phyloP scores from a whole-genome alignment of 1,140 invertebrate species.

The Meloidogyne hapla region DNA sequence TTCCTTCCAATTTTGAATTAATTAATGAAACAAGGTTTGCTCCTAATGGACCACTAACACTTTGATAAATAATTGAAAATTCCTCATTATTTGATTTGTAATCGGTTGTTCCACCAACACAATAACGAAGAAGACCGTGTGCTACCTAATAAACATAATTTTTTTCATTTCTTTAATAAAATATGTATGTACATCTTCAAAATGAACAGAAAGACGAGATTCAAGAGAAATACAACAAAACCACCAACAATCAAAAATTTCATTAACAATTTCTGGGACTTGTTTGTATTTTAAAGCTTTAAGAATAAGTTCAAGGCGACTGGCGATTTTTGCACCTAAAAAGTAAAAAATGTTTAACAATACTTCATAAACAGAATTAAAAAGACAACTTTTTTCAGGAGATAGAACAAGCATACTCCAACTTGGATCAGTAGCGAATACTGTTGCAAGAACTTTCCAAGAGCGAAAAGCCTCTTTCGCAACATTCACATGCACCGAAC shows the following conservation, averaged over 20 bases:
- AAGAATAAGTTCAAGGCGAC: slow-evolving; percentile 5
- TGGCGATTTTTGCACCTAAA: neutral
- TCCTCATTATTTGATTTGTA: neutral
- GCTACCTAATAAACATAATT: neutral
- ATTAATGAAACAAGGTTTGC: neutral
- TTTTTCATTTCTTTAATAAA: neutral
- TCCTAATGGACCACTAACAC: neutral
- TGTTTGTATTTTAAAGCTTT: slow-evolving; percentile 15
- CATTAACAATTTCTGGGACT: neutral
- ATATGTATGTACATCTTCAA: neutral
- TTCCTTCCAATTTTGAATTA: slow-evolving; percentile 8
- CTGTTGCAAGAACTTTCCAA: slow-evolving; percentile 7
- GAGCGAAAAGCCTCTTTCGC: slow-evolving; percentile 6
- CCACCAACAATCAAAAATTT: slow-evolving; percentile 27
- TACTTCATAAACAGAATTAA: neutral
- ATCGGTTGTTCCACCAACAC: slow-evolving; percentile 3
- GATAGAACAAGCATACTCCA: neutral
- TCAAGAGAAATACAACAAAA: slow-evolving; percentile 15
- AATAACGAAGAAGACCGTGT: slow-evolving; percentile 13
- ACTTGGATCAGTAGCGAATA: slow-evolving; percentile 14
- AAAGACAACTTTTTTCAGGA: slow-evolving; percentile 2
- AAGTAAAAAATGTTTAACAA: neutral
- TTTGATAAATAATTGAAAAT: neutral
- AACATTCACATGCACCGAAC: neutral
- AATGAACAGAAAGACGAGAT: neutral